These are phyloP conservation scores for Dorcus hopei DNA, from an alignment of 2,888 invertebrate species.

Conservation along the genomic window DNA sequence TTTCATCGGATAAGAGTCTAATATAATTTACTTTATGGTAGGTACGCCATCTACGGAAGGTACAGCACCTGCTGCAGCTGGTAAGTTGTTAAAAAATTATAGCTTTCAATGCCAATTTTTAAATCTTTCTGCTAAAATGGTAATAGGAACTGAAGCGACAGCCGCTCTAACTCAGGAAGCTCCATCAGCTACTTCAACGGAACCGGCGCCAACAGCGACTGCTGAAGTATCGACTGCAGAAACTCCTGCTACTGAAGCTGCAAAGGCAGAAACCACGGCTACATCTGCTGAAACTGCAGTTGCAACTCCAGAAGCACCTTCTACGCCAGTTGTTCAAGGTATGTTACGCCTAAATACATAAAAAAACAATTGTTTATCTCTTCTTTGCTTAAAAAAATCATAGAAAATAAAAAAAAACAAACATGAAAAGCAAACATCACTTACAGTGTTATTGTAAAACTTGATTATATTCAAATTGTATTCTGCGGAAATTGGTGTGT, in stretches of 20 bases:
- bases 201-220: constrained; percentile 24
- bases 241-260: constrained; percentile 22
- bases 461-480: no score
- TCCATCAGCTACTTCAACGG: constrained; percentile 32
- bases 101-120: neutral
- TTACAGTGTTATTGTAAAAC: no score
- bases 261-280: constrained; percentile 15
- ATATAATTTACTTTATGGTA: no score
- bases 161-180: constrained; percentile 17
- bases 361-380: no score
- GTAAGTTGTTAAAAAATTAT: neutral
- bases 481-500: no score
- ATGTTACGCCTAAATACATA: no score
- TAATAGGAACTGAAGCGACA: constrained; percentile 20
- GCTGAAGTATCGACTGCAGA: constrained; percentile 23
- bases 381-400: no score
- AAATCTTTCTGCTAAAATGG: neutral
- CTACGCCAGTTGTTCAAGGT: constrained; percentile 33
- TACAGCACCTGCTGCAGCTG: constrained; percentile 21
- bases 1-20: no score
- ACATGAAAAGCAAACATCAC: no score
- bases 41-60: constrained; percentile 28
- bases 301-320: constrained; percentile 33
- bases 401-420: no score
- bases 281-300: constrained; percentile 27